Percentiles rank a stretch among this genome's conserved stretches.
Conservation (phyloP, 2,888 invertebrate genomes). For the Megamerina dolium region DNA sequence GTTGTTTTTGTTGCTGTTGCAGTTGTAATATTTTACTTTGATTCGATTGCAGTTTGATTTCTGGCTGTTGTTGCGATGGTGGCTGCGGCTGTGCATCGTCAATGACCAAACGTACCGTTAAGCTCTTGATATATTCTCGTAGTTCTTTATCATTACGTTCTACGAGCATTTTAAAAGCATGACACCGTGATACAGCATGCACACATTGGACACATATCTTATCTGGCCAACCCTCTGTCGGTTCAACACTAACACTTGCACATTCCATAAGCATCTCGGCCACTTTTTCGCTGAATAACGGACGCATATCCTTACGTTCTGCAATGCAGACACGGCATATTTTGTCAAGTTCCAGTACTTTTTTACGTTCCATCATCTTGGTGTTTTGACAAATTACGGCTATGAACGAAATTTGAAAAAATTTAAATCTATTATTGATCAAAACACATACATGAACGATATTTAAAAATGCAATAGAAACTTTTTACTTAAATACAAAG, state of each 20-base stretch:
- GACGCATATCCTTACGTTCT: slow-evolving; percentile 61
- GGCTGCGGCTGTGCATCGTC: slow-evolving; percentile 33
- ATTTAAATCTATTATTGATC: not conserved
- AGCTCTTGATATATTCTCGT: slow-evolving; percentile 50
- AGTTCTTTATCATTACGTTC: slow-evolving; percentile 57
- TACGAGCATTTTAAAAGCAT: slow-evolving; percentile 58
- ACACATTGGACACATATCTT: slow-evolving; percentile 61
- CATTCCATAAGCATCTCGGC: slow-evolving; percentile 62
- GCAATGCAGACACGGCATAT: slow-evolving; percentile 60
- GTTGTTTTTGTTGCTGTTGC: slow-evolving; percentile 24
- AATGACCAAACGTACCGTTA: slow-evolving; percentile 44
- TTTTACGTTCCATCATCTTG: slow-evolving; percentile 43
- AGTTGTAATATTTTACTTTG: too few species aligned
- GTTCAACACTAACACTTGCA: slow-evolving; percentile 57
- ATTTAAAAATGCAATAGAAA: not conserved
- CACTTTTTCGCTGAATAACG: slow-evolving; percentile 59
- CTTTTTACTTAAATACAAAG: too few species aligned
- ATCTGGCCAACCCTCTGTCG: slow-evolving; percentile 57
- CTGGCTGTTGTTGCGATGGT: slow-evolving; percentile 15
- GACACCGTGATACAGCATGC: slow-evolving; percentile 59
- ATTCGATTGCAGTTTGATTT: slow-evolving; percentile 25
- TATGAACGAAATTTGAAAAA: too few species aligned
- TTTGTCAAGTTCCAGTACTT: slow-evolving; percentile 53
- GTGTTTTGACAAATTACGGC: slow-evolving; percentile 10
- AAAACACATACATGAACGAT: not conserved